A percentile compares a stretch with the other conserved stretches of the same genome.
Evolutionary conservation across 2,797 vertebrate species (phyloP).

Genomic region (Leptatherina wallacei): DNA sequence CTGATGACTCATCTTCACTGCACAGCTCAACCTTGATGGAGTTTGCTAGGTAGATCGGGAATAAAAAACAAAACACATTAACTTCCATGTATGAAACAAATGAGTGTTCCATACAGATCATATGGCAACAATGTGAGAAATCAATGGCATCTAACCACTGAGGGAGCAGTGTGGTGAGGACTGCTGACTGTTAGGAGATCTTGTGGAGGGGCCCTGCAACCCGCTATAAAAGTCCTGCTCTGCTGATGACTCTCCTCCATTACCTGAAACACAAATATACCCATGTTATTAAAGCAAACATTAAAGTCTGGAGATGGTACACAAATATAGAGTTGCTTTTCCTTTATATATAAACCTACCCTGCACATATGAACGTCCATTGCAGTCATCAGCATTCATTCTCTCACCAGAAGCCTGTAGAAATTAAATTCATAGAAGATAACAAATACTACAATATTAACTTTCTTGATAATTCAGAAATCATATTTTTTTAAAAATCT

Average conservation of each 20-base stretch:
- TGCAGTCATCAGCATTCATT: slow-evolving; percentile 96
- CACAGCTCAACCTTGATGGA: slow-evolving; percentile 97
- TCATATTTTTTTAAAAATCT: background rate
- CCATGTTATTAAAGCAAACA: slow-evolving; percentile 43
- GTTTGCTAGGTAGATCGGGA: slow-evolving; percentile 80
- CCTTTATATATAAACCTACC: slow-evolving; percentile 75
- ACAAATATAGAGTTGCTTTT: slow-evolving; percentile 24
- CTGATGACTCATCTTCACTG: slow-evolving; percentile 91
- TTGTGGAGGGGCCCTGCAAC: slow-evolving; percentile 87
- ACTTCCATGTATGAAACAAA: background rate
- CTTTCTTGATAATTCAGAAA: background rate
- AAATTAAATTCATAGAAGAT: slow-evolving; percentile 24
- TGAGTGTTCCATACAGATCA: background rate
- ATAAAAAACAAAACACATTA: slow-evolving; percentile 16
- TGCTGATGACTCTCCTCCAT: slow-evolving; percentile 90
- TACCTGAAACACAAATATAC: slow-evolving; percentile 83
- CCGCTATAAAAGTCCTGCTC: slow-evolving; percentile 92
- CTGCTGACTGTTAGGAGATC: slow-evolving; percentile 93
- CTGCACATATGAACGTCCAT: slow-evolving; percentile 90
- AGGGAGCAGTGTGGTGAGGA: slow-evolving; percentile 91
- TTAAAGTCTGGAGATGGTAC: slow-evolving; percentile 21
- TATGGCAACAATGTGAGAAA: background rate
- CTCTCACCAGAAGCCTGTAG: slow-evolving; percentile 85
- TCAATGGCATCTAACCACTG: slow-evolving; percentile 84
- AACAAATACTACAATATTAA: background rate